These are phyloP conservation scores for Siphamia tubifer DNA, from an alignment of 2,113 vertebrate species.

Conservation along the genomic window DNA sequence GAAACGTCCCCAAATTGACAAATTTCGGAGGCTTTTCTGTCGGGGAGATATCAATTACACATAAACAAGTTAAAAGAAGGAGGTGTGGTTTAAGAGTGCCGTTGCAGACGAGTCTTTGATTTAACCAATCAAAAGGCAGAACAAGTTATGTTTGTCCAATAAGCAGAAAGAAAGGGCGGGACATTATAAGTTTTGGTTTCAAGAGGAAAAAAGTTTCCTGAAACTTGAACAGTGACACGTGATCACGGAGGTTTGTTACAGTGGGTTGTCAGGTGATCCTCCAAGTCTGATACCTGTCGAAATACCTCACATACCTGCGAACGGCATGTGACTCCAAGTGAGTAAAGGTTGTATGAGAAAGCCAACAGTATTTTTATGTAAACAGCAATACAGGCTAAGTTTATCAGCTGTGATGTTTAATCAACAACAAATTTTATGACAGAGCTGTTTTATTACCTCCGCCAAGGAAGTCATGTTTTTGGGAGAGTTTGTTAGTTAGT, in stretches of 20 bases:
- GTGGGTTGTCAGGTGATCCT: slow-evolving; percentile 74
- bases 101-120: neutral
- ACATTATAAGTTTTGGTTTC: slow-evolving; percentile 34
- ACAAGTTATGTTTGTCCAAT: slow-evolving; percentile 32
- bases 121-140: slow-evolving; percentile 48
- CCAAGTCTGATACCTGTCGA: slow-evolving; percentile 38
- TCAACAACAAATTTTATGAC: neutral
- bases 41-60: slow-evolving; percentile 62
- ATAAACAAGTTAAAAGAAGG: slow-evolving; percentile 56
- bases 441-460: neutral
- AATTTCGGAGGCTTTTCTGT: slow-evolving; percentile 15
- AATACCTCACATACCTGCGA: slow-evolving; percentile 33
- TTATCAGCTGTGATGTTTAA: neutral
- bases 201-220: slow-evolving; percentile 68
- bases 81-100: slow-evolving; percentile 40
- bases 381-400: neutral
- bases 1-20: neutral
- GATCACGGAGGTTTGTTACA: slow-evolving; percentile 45
- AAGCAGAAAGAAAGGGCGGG: slow-evolving; percentile 21
- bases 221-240: slow-evolving; percentile 79
- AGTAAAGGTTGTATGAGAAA: neutral
- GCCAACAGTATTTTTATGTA: neutral
- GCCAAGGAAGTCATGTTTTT: no score
- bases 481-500: no score
- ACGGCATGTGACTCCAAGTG: neutral